Base-by-base conservation (phyloP, 2,113 vertebrate genomes). In the Plecturocebus donacophilus region DNA sequence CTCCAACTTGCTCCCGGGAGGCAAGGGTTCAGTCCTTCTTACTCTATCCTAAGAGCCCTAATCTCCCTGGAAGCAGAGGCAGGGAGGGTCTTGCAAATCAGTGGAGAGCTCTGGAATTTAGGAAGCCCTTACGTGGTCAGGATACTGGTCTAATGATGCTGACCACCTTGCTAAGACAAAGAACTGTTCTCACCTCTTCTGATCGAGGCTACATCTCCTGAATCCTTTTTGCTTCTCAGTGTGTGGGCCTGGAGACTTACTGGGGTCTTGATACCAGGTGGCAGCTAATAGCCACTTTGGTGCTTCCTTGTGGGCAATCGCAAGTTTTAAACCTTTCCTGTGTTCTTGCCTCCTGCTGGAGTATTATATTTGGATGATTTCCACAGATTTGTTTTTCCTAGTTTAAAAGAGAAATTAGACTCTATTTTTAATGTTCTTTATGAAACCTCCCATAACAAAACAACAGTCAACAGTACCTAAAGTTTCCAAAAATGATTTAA, bases 351-450 rank as follows among this genome's bases (percentile, higher is more conserved):
- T 76, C 19, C 35, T 27, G 61, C 8, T 58, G 58, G 64, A 38
- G n/a, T 66, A 76, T 47, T 71, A 66, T 40, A 45, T 19, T 83
- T 38, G 20, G 80, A 32, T 52, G 23, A 35, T 85, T 93, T 79
- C 54, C 30, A 14, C 3, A 23, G 77, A 1, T 82, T 91, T 71
- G 6, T 49, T 87, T 64, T 94, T 49, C 45, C 32, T 89, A 61
- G 70, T 56, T 96, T 90, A 91, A 82, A 96, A 85, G 77, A 79
- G 40, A 89, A 73, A 83, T 61, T 35, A 12, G 75, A 35, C 16
- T 85, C 30, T 38, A 2, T 87, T 92, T 87, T 35, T 66, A 54
- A 88, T 47, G 35, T 79, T 75, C 27, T 86, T 38, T 61, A 32
- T 12, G 4, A 35, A 27, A 14, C 0, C 25, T 12, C 58, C 61